phyloP scores from a whole-genome alignment of 2,113 vertebrate genomes.

The Cyprinodon brontotheroides region DNA sequence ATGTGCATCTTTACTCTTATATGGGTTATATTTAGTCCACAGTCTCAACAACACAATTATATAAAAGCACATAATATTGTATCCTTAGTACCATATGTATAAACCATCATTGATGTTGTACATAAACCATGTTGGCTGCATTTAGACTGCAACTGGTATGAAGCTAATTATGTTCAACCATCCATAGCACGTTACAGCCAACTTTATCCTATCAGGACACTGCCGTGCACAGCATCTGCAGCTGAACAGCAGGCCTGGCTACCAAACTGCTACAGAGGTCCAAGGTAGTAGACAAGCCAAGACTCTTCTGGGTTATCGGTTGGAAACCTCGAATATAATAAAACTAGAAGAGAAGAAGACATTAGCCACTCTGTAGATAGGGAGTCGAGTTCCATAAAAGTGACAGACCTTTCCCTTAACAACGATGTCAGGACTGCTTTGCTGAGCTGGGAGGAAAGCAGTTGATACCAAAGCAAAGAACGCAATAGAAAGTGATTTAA shows the following conservation, averaged over 20 bases:
- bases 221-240: constrained; percentile 53
- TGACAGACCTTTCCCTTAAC: constrained; percentile 52
- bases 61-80: too few relatives aligned
- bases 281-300: constrained; percentile 53
- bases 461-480: constrained; percentile 26
- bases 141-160: too few relatives aligned
- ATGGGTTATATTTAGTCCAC: too few relatives aligned
- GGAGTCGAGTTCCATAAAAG: constrained; percentile 55
- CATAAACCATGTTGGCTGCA: too few relatives aligned
- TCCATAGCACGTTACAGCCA: too few relatives aligned
- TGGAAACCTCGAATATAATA: constrained; percentile 34
- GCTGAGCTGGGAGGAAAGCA: constrained; percentile 6
- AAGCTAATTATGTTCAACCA: too few relatives aligned
- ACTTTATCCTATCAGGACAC: constrained; percentile 13
- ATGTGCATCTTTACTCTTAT: too few relatives aligned
- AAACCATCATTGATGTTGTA: too few relatives aligned
- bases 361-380: constrained; percentile 53
- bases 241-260: constrained; percentile 62
- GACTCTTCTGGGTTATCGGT: constrained; percentile 71
- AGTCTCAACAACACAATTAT: too few relatives aligned
- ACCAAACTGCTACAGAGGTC: constrained; percentile 62
- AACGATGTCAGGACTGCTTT: constrained; percentile 30
- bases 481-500: constrained; percentile 10
- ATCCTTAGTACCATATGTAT: too few relatives aligned
- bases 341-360: constrained; percentile 67